Evolutionary conservation across 2,113 vertebrate genomes (phyloP).

Genomic region (Lepidothrix coronata): DNA sequence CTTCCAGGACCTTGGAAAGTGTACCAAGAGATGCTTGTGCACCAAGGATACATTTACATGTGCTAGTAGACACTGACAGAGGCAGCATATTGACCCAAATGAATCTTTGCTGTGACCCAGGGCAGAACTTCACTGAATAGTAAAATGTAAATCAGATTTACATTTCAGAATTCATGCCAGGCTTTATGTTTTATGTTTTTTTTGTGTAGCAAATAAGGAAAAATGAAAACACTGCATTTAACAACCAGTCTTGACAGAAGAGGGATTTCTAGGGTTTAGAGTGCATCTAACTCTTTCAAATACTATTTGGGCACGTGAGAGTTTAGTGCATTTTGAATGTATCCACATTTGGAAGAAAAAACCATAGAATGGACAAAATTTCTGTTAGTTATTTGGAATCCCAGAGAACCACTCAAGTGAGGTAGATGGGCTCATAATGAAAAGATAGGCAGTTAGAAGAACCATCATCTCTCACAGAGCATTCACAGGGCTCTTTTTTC

Average conservation of each 20-base stretch:
- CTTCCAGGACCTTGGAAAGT: not conserved
- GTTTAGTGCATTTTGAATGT: not conserved
- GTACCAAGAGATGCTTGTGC: accelerated
- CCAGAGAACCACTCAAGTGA: not conserved
- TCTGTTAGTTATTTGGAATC: not conserved
- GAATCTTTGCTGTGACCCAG: not conserved
- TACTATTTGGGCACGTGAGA: not conserved
- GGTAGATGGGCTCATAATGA: not conserved
- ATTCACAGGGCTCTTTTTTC: not conserved
- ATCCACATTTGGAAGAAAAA: not conserved
- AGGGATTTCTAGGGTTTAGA: not conserved
- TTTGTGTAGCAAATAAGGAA: not conserved
- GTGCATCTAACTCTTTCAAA: not conserved
- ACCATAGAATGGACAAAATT: not conserved
- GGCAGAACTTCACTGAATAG: not conserved
- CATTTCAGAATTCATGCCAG: not conserved
- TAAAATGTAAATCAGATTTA: not conserved
- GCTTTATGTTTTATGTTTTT: not conserved
- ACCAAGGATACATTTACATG: not conserved
- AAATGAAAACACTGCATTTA: not conserved
- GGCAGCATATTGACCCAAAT: not conserved
- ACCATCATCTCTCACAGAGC: not conserved
- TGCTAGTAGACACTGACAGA: not conserved
- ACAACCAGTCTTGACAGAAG: not conserved
- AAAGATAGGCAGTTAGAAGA: not conserved